Evolutionary conservation across 2,113 vertebrate genomes (phyloP), one percentile per base, ranked within the genome.

Genomic region (Phyllostomus hastatus): DNA sequence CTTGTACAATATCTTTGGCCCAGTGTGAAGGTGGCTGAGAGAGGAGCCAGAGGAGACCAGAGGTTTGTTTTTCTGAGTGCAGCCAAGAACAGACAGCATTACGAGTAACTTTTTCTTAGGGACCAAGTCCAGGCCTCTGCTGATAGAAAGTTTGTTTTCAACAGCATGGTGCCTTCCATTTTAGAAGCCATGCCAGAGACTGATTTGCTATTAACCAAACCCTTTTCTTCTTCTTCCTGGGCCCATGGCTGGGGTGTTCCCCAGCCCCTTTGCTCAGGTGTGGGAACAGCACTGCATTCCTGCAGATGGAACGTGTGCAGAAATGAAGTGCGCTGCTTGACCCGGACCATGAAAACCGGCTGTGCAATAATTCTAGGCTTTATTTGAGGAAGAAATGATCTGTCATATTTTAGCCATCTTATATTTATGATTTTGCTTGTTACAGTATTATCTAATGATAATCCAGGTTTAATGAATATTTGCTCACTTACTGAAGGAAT

Each of bases 61-160:
- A 95, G 50, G 10, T 84, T 92, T 91, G 38, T 69, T 75, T 86
- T 83, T 95, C 57, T 89, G 61, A 91, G 16, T 6, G 4, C 88
- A 90, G 87, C 78, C 61, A 94, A 92, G 67, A 78, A 59, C n/a
- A 93, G 80, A 83, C 43, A 93, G 28, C 69, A 87, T 0, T 95
- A 66, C 67, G 52, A 84, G 52, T 24, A 66, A n/a, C 15, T 57
- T 76, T 95, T 88, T 84, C 94, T 90, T 76, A 95, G 83, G 72
- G 69, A 54, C 6, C 5, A 33, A 81, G 46, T 76, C 41, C 26
- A 93, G 94, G 24, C 9, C 69, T 95, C 33, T 24, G 41, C 52
- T 75, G 95, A 82, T 3, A 82, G 72, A 92, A 81, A 54, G 31
- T 80, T 70, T 81, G 70, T 82, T 86, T 87, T 82, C 26, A 85